Percentiles rank a stretch among this genome's conserved stretches.
Evolutionary conservation across 2,113 vertebrate species (phyloP).

Genomic region (Callorhinus ursinus): DNA sequence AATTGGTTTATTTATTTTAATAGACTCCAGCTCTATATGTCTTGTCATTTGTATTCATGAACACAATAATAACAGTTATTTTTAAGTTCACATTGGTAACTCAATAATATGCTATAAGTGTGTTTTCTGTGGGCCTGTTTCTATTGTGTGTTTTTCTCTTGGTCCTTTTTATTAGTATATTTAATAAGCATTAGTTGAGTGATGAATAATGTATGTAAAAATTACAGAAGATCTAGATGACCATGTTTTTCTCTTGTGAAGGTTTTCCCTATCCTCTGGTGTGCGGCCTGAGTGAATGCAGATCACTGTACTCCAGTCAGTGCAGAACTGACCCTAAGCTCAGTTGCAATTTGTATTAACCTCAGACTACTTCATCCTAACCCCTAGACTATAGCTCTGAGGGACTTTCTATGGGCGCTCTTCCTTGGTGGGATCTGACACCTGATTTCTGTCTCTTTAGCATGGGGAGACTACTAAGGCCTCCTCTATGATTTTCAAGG

Average conservation of each 20-base stretch:
- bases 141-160: neutral
- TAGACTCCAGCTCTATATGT: neutral
- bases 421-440: neutral
- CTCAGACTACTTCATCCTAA: neutral
- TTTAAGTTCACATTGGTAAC: neutral
- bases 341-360: neutral
- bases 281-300: neutral
- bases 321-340: neutral
- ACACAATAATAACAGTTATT: neutral
- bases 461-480: neutral
- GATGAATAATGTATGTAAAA: neutral
- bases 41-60: neutral
- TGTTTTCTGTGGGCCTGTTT: neutral
- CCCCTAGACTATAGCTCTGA: neutral
- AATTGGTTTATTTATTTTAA: neutral
- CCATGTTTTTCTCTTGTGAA: neutral
- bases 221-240: neutral
- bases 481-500: neutral
- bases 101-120: neutral
- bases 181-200: neutral
- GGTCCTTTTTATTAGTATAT: neutral
- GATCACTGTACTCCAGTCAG: neutral
- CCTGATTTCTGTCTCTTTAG: neutral
- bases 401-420: neutral
- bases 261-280: neutral